Conservation (phyloP, 2,113 vertebrate species). For the Aplodontia rufa region DNA sequence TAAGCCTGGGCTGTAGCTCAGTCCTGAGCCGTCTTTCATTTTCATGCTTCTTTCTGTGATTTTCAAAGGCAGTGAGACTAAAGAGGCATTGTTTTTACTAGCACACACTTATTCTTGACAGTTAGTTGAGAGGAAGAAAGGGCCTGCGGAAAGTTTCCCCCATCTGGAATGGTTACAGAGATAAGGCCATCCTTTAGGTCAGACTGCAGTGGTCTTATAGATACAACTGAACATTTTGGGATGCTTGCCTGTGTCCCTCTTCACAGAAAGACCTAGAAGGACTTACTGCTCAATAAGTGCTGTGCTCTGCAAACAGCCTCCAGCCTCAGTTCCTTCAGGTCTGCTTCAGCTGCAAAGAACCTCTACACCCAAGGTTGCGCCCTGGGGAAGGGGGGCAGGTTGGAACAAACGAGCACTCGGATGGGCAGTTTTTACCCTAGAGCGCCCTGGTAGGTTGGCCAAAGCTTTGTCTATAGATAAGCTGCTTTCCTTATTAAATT, state of each 20-base stretch:
- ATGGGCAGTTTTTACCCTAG: neutral
- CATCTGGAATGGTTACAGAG: neutral
- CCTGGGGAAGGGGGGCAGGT: neutral
- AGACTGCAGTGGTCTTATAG: neutral
- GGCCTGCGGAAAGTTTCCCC: neutral
- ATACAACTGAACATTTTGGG: neutral
- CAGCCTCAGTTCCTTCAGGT: neutral
- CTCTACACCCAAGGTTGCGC: fast-evolving
- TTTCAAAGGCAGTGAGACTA: neutral
- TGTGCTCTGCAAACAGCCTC: neutral
- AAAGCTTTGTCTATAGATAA: neutral
- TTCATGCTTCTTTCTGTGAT: neutral
- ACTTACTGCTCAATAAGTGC: neutral
- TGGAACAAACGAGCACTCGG: neutral
- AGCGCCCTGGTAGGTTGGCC: neutral
- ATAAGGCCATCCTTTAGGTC: neutral
- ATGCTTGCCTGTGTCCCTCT: neutral
- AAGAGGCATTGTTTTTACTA: neutral
- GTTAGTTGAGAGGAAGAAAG: neutral
- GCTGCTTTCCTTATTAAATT: neutral
- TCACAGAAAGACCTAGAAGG: neutral
- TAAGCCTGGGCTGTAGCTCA: neutral
- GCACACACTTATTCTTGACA: neutral
- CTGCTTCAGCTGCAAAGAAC: neutral
- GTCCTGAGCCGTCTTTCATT: neutral